A percentile compares a stretch with the other conserved stretches of the same genome.
Evolutionary conservation across 2,113 vertebrate species (phyloP).

Genomic region (Anas platyrhynchos): DNA sequence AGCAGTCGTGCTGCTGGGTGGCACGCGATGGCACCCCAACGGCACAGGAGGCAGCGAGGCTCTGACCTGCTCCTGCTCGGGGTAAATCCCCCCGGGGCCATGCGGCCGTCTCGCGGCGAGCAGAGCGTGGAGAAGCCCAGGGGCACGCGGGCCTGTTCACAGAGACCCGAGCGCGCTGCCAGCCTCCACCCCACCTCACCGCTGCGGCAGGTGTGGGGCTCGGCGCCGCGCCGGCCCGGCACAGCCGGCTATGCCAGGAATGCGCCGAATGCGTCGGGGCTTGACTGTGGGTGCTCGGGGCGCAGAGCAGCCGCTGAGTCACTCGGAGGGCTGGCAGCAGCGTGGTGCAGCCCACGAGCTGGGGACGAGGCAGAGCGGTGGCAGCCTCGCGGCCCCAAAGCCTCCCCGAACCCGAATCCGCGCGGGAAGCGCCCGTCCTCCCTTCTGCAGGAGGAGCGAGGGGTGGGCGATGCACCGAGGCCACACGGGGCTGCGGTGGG

Average conservation of each 20-base stretch:
- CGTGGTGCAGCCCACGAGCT: not conserved
- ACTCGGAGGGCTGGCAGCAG: too few relatives aligned
- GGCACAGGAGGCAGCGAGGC: not conserved
- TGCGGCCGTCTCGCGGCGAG: not conserved
- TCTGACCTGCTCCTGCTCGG: not conserved
- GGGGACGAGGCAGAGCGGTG: not conserved
- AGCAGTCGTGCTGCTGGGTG: accelerated
- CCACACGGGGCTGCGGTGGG: not conserved
- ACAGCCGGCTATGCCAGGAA: constrained; percentile 64
- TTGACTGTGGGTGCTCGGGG: constrained; percentile 56
- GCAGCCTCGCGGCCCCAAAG: accelerated
- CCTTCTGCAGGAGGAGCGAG: not conserved
- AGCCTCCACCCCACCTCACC: not conserved
- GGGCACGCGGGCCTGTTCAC: not conserved
- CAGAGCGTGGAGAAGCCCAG: not conserved
- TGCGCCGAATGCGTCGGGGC: constrained; percentile 67
- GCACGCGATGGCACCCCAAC: not conserved
- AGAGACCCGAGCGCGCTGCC: not conserved
- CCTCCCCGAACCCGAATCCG: accelerated
- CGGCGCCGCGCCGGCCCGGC: not conserved
- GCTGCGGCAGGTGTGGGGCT: constrained; percentile 19
- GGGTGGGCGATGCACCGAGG: not conserved
- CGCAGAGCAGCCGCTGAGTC: not conserved
- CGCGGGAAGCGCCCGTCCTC: accelerated
- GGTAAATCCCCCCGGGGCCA: not conserved